A percentile compares a stretch with the other conserved stretches of the same genome.
Evolutionary conservation across 2,113 vertebrate species (phyloP).

Genomic region (Brachyistius frenatus): DNA sequence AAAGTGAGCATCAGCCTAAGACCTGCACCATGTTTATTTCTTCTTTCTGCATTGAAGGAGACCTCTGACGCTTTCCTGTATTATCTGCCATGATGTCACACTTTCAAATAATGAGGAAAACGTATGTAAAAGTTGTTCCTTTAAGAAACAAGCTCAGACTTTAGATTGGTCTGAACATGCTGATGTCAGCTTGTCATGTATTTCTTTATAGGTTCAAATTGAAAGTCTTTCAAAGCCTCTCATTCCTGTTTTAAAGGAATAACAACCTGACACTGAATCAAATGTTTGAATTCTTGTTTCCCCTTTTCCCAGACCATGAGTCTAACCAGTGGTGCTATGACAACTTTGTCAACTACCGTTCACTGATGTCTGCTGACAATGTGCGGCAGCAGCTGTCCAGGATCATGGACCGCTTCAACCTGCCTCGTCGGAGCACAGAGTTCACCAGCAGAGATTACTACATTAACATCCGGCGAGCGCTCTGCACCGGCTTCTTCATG

Average conservation of each 20-base stretch:
- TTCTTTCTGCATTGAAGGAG: background rate
- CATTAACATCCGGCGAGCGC: conserved; percentile 98
- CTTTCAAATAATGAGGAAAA: too few relatives aligned
- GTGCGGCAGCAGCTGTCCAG: conserved; percentile 98
- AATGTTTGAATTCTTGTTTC: background rate
- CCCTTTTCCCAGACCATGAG: conserved; percentile 91
- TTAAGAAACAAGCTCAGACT: too few relatives aligned
- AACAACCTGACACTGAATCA: background rate
- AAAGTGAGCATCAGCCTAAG: conserved; percentile 87
- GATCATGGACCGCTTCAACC: conserved; percentile 99
- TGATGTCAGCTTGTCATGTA: too few relatives aligned
- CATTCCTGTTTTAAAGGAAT: too few relatives aligned
- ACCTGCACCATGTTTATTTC: background rate
- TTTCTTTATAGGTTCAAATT: too few relatives aligned
- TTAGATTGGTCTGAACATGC: too few relatives aligned
- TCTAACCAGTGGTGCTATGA: conserved; percentile 99
- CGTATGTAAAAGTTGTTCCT: too few relatives aligned
- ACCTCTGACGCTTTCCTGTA: too few relatives aligned
- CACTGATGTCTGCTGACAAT: conserved; percentile 99
- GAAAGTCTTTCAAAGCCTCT: too few relatives aligned
- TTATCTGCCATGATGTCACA: too few relatives aligned
- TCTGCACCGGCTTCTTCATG: conserved; percentile 99
- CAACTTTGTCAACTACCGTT: conserved; percentile 99
- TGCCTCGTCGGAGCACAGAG: conserved; percentile 98
- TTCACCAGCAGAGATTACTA: conserved; percentile 99